phyloP scores from a whole-genome alignment of 2,113 vertebrate species.

The Galemys pyrenaicus region DNA sequence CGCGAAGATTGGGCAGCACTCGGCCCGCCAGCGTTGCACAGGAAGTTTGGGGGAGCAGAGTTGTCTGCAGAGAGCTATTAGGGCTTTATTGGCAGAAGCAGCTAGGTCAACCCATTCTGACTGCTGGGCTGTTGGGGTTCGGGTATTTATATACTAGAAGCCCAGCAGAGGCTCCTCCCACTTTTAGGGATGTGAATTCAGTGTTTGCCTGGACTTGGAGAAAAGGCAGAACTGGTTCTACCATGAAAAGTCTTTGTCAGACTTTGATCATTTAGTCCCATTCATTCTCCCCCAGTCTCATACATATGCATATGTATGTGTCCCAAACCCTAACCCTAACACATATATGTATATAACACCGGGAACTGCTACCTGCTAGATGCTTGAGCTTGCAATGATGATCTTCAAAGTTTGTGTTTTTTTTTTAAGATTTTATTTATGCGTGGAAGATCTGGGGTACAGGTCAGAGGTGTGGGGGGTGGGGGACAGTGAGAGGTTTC shows the following conservation, averaged over 20 bases:
- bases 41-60: background rate
- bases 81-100: background rate
- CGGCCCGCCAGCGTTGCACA: background rate
- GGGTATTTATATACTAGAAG: background rate
- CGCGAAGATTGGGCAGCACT: background rate
- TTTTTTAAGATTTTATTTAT: too few relatives aligned
- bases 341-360: background rate
- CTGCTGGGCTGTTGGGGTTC: background rate
- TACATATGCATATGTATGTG: too few relatives aligned
- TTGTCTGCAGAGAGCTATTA: background rate
- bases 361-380: too few relatives aligned
- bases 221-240: conserved; percentile 19
- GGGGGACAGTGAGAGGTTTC: too few relatives aligned
- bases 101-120: background rate
- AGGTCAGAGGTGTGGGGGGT: too few relatives aligned
- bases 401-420: background rate
- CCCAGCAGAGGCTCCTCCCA: background rate
- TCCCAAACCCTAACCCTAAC: too few relatives aligned
- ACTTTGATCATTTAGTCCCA: background rate
- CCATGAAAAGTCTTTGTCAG: background rate
- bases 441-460: too few relatives aligned
- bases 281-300: background rate
- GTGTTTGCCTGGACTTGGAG: background rate
- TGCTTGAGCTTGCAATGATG: background rate
- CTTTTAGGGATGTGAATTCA: background rate